A percentile compares a stretch with the other conserved stretches of the same genome.
phyloP scores from a whole-genome alignment of 2,113 vertebrate genomes.

The Gulo gulo region DNA sequence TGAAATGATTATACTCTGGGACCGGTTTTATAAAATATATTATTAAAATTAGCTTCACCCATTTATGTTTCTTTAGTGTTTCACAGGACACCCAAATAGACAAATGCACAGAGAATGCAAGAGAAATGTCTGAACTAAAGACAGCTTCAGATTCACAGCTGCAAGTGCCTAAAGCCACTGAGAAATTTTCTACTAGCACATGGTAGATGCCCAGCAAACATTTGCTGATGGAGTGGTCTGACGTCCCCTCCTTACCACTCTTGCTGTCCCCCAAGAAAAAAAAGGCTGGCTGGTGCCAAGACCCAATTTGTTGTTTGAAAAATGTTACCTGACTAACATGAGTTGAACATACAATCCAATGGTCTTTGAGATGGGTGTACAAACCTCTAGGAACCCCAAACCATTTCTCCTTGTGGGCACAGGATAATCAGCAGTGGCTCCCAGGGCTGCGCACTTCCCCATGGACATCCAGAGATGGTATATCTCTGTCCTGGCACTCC shows the following conservation, averaged over 20 bases:
- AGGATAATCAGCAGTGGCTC: neutral
- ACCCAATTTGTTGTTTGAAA: neutral
- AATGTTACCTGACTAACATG: neutral
- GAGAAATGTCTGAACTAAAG: neutral
- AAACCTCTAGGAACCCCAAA: neutral
- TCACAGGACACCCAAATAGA: neutral
- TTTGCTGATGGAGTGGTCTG: neutral
- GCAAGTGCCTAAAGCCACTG: neutral
- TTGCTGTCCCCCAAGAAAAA: neutral
- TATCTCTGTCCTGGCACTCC: neutral
- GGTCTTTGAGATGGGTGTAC: neutral
- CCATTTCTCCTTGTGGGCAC: neutral
- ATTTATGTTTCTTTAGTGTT: neutral
- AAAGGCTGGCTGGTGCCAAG: neutral
- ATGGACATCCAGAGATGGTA: neutral
- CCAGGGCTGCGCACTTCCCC: neutral
- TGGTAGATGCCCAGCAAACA: neutral
- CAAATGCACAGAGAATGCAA: neutral
- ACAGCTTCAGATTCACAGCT: neutral
- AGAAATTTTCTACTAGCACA: neutral
- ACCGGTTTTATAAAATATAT: neutral
- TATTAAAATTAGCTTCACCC: neutral
- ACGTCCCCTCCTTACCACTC: neutral
- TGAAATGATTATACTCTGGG: neutral
- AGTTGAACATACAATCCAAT: neutral